Evolutionary conservation across 2,888 invertebrate species (phyloP).

Genomic region (Tinea trinotella): DNA sequence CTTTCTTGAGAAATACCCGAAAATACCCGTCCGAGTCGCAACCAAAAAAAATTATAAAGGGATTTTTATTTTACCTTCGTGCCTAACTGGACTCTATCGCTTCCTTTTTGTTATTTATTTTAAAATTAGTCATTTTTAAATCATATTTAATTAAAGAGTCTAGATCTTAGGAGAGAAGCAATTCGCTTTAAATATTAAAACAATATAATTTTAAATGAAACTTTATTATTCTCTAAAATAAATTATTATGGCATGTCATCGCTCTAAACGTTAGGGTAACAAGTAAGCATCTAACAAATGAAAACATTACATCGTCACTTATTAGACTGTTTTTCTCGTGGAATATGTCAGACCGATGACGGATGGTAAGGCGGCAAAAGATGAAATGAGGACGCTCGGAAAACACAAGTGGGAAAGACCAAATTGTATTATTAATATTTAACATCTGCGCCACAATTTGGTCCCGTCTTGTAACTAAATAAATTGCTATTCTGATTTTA

Average conservation of each 20-base stretch:
- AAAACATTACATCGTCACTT: conserved; percentile 20
- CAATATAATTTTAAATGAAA: no score
- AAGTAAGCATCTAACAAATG: conserved; percentile 8
- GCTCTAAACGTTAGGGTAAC: background rate
- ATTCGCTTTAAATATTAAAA: no score
- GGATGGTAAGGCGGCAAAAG: conserved; percentile 32
- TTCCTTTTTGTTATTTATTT: no score
- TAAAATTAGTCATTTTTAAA: no score
- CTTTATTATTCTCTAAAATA: no score
- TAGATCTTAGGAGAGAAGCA: no score
- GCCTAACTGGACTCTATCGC: no score
- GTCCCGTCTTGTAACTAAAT: conserved; percentile 9
- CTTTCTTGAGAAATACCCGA: no score
- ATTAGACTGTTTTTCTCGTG: conserved; percentile 23
- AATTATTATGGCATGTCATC: background rate
- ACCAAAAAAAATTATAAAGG: no score
- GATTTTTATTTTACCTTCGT: no score
- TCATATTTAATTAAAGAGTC: no score
- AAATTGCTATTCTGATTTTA: conserved; percentile 15
- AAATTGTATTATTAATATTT: conserved; percentile 42
- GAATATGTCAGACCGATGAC: conserved; percentile 34
- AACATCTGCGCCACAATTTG: conserved; percentile 32
- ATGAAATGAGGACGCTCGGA: conserved; percentile 29
- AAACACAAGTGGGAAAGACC: conserved; percentile 24
- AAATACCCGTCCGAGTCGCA: no score